phyloP scores from a whole-genome alignment of 2,113 vertebrate genomes.

The Empidonax alnorum region DNA sequence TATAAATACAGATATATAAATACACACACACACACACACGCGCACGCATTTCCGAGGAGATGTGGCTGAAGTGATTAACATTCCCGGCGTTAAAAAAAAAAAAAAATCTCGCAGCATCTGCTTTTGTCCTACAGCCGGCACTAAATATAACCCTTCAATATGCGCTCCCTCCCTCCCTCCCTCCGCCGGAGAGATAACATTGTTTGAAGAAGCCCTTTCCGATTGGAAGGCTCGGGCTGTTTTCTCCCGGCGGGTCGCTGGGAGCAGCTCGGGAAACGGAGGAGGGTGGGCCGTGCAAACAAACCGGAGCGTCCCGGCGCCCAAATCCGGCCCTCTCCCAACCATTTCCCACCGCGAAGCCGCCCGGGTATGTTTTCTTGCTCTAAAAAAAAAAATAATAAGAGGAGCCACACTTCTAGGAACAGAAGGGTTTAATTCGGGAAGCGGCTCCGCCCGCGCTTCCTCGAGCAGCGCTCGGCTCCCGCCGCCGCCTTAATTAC shows the following conservation, averaged over 20 bases:
- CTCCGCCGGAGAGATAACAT: slow-evolving; percentile 8
- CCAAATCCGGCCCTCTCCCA: background rate
- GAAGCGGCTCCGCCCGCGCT: background rate
- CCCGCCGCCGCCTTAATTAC: background rate
- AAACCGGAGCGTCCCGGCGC: background rate
- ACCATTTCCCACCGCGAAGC: background rate
- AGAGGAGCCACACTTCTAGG: background rate
- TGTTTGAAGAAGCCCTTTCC: slow-evolving; percentile 64
- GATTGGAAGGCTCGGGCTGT: slow-evolving; percentile 42
- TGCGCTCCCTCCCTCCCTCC: slow-evolving; percentile 3
- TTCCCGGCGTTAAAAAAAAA: background rate
- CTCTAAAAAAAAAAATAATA: background rate
- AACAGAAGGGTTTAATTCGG: background rate
- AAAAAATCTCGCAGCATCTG: background rate
- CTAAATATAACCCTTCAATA: slow-evolving; percentile 43
- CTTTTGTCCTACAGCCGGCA: background rate
- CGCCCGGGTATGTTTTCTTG: background rate
- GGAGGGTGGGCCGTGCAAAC: background rate
- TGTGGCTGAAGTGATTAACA: background rate
- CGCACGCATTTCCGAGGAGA: rapidly evolving
- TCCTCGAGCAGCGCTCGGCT: background rate
- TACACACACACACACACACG: rapidly evolving
- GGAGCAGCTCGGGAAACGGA: background rate
- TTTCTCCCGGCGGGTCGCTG: slow-evolving; percentile 19
- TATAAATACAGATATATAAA: background rate